A percentile compares a stretch with the other conserved stretches of the same genome.
These are phyloP conservation scores for Heterochromis multidens DNA, from an alignment of 2,113 vertebrate species.

Conservation along the genomic window DNA sequence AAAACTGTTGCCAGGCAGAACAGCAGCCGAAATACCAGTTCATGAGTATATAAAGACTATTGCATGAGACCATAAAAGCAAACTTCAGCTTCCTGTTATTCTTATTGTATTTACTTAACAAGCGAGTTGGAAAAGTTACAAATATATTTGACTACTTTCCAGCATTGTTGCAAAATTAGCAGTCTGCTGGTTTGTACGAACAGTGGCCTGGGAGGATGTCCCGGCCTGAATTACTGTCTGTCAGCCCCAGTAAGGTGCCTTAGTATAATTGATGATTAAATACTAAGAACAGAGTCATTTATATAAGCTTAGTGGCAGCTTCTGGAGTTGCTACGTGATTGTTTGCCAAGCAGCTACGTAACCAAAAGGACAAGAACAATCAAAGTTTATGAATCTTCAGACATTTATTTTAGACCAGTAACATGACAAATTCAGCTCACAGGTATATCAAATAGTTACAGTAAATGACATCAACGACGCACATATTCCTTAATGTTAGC, in stretches of 20 bases:
- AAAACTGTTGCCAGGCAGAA: not conserved
- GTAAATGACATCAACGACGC: not conserved
- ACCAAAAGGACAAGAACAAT: not conserved
- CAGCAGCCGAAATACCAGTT: not conserved
- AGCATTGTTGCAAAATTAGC: not conserved
- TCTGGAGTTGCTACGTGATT: not conserved
- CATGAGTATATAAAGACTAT: not conserved
- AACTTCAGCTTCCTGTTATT: not conserved
- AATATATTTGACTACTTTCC: not conserved
- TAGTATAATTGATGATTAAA: not conserved
- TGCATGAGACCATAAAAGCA: not conserved
- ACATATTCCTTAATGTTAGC: not conserved
- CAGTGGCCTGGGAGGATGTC: not conserved
- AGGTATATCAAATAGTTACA: not conserved
- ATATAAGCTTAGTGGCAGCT: not conserved
- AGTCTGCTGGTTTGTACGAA: not conserved
- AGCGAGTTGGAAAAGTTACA: not conserved
- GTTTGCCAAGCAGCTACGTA: not conserved
- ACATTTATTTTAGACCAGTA: not conserved
- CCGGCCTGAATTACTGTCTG: not conserved
- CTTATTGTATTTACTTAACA: not conserved
- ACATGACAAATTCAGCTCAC: not conserved
- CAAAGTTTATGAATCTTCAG: not conserved
- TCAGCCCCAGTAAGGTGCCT: not conserved
- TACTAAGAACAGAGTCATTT: not conserved